Evolutionary conservation across 2,888 invertebrate genomes (phyloP).

Genomic region (Limnephilus marmoratus): DNA sequence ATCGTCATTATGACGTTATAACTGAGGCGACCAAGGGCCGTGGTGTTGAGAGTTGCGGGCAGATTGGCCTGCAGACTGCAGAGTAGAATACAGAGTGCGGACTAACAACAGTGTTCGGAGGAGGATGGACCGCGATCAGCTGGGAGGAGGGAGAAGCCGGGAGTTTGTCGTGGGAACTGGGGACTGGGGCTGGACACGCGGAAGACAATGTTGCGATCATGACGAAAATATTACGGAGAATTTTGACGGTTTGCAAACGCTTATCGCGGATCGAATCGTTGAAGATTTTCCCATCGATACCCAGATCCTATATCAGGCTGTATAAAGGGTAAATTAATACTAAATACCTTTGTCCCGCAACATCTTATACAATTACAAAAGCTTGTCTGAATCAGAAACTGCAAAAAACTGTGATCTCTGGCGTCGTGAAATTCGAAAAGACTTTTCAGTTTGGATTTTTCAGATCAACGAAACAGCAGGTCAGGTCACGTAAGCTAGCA

Average conservation of each 20-base stretch:
- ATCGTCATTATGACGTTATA: slow-evolving; percentile 31
- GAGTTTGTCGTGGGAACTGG: background rate
- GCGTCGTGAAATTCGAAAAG: background rate
- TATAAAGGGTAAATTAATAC: background rate
- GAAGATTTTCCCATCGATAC: background rate
- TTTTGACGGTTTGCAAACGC: background rate
- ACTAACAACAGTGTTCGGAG: background rate
- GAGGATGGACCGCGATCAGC: background rate
- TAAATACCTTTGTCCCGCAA: background rate
- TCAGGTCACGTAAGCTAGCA: too few species aligned
- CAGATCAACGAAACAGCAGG: background rate
- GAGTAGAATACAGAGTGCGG: background rate
- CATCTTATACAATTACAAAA: background rate
- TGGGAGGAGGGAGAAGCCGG: background rate
- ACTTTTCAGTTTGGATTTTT: background rate
- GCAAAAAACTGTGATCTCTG: background rate
- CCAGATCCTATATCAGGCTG: background rate
- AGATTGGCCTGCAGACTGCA: slow-evolving; percentile 1
- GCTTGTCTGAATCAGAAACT: background rate
- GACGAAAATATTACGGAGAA: background rate
- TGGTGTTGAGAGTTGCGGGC: background rate
- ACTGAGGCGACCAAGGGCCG: slow-evolving; percentile 10
- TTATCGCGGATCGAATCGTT: background rate
- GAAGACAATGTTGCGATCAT: background rate
- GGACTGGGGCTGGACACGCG: background rate